Conservation (phyloP, 2,113 vertebrate species). For the Phodopus roborovskii region DNA sequence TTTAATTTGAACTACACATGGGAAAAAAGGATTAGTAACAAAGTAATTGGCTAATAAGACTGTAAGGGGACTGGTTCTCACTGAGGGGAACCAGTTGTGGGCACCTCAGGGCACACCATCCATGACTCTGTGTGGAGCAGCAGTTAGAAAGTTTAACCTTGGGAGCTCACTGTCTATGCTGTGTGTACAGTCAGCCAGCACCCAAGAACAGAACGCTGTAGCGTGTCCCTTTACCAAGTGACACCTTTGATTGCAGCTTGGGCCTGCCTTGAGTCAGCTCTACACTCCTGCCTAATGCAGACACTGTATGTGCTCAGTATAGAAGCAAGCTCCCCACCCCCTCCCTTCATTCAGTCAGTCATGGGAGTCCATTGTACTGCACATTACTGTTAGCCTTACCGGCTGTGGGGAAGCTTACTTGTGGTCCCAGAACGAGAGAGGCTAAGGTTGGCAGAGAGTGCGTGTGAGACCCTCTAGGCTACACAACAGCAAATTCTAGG, state of each 20-base stretch:
- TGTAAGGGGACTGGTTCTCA: neutral
- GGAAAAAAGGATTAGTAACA: neutral
- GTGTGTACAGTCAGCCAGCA: no score
- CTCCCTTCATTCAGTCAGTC: neutral
- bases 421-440: neutral
- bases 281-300: no score
- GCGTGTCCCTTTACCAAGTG: no score
- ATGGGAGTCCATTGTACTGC: neutral
- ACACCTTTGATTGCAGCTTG: neutral
- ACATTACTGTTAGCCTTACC: neutral
- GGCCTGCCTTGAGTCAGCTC: neutral
- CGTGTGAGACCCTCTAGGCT: neutral
- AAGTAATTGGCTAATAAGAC: neutral
- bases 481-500: neutral
- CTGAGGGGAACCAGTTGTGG: neutral
- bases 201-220: no score
- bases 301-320: neutral
- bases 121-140: neutral
- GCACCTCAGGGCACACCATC: no score
- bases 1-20: conserved; percentile 4
- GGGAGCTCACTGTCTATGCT: neutral
- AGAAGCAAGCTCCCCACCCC: neutral
- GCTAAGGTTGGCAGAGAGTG: neutral
- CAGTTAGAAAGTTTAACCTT: neutral
- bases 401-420: neutral